phyloP scores from a whole-genome alignment of 92 coral and sea anemone genomes.

The Phymanthus crucifer region DNA sequence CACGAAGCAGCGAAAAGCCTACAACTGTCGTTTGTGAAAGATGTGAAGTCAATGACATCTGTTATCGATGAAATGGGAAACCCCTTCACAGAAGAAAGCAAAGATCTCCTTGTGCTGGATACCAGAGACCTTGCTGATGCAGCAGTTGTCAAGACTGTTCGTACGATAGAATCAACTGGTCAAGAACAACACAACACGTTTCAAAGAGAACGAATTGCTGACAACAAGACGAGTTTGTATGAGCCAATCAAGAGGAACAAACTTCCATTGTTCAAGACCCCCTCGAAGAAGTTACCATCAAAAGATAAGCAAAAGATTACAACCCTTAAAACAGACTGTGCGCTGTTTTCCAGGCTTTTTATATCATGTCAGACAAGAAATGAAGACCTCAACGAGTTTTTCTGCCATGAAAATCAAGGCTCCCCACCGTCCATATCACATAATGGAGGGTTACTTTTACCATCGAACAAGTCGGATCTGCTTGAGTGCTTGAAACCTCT shows the following conservation, averaged over 20 bases:
- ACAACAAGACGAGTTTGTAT: not conserved
- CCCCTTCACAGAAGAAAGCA: constrained; percentile 41
- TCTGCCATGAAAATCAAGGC: constrained; percentile 47
- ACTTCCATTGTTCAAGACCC: constrained; percentile 23
- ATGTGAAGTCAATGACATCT: constrained; percentile 19
- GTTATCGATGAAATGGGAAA: constrained; percentile 40
- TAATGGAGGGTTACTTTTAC: constrained; percentile 39
- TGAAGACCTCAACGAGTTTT: constrained; percentile 49
- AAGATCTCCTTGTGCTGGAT: constrained; percentile 52
- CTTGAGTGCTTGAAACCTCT: constrained; percentile 27
- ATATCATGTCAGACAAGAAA: constrained; percentile 52
- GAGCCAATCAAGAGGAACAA: constrained; percentile 10
- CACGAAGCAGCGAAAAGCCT: constrained; percentile 2
- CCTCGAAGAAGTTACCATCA: constrained; percentile 35
- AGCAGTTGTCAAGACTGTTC: not conserved
- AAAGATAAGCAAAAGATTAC: constrained; percentile 56
- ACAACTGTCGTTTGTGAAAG: constrained; percentile 32
- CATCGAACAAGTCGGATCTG: constrained; percentile 53
- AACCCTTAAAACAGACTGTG: constrained; percentile 44
- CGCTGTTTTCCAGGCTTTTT: constrained; percentile 48
- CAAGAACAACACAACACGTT: not conserved
- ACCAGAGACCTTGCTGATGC: constrained; percentile 37
- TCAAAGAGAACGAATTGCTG: not conserved
- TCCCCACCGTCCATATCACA: constrained; percentile 60
- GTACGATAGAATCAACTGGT: not conserved